These are phyloP conservation scores for Augiades crinisus DNA, from an alignment of 2,888 invertebrate genomes.

Conservation along the genomic window DNA sequence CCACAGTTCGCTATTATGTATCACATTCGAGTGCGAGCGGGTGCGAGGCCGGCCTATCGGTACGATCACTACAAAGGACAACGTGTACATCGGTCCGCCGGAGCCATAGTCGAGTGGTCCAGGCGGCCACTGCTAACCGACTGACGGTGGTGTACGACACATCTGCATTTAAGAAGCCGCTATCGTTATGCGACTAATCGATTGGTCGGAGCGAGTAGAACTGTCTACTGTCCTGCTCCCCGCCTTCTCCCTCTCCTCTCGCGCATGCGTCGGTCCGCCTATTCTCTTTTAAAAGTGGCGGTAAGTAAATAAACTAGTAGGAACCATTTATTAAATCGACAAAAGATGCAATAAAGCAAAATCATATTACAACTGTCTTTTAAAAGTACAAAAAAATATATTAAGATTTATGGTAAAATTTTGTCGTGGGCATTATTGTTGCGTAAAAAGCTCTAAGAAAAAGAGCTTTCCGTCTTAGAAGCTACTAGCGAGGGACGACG, in stretches of 20 bases:
- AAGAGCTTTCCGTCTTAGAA: slow-evolving; percentile 47
- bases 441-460: slow-evolving; percentile 38
- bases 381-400: not conserved
- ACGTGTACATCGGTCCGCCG: slow-evolving; percentile 48
- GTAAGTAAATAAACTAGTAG: slow-evolving; percentile 77
- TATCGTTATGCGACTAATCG: slow-evolving; percentile 82
- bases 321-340: slow-evolving; percentile 64
- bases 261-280: slow-evolving; percentile 60
- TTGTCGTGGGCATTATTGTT: slow-evolving; percentile 3
- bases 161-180: slow-evolving; percentile 82
- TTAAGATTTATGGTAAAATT: not conserved
- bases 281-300: slow-evolving; percentile 71
- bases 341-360: slow-evolving; percentile 45
- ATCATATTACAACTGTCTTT: not conserved
- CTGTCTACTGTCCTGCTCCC: slow-evolving; percentile 61
- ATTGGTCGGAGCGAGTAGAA: slow-evolving; percentile 77
- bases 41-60: slow-evolving; percentile 50
- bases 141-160: slow-evolving; percentile 78
- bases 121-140: slow-evolving; percentile 68
- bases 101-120: slow-evolving; percentile 59
- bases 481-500: slow-evolving; percentile 44
- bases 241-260: slow-evolving; percentile 54
- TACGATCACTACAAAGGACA: slow-evolving; percentile 59
- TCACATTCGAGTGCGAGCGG: slow-evolving; percentile 48
- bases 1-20: slow-evolving; percentile 42